Evolutionary conservation across 2,888 invertebrate species (phyloP).

Genomic region (Campoplex nolae): DNA sequence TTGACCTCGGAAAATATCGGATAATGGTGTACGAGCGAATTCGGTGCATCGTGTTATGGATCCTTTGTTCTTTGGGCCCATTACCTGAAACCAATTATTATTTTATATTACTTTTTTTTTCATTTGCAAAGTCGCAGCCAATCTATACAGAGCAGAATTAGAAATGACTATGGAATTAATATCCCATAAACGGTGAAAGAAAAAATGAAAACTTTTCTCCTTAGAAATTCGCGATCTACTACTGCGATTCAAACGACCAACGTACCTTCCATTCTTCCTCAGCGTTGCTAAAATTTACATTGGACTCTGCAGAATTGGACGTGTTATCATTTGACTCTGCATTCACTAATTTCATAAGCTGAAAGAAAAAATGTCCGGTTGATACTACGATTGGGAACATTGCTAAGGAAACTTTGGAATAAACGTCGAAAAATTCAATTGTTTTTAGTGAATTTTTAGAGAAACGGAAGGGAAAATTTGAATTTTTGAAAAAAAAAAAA

Average conservation of each 20-base stretch:
- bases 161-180: background rate
- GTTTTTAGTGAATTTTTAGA: background rate
- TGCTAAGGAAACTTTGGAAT: background rate
- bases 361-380: conserved; percentile 68
- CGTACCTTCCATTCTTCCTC: conserved; percentile 90
- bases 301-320: conserved; percentile 73
- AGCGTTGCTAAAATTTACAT: conserved; percentile 84
- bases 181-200: background rate
- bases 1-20: conserved; percentile 97
- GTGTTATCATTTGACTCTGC: conserved; percentile 71
- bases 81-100: conserved; percentile 85
- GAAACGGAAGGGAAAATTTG: no score
- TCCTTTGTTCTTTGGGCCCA: conserved; percentile 95
- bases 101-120: background rate
- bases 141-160: background rate
- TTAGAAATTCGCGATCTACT: background rate
- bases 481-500: no score
- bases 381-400: no score
- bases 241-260: background rate
- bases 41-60: conserved; percentile 94
- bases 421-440: background rate
- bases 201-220: background rate
- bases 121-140: background rate
- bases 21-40: conserved; percentile 94
- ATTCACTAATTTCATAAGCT: conserved; percentile 86